These are phyloP conservation scores for Cinara cedri DNA, from an alignment of 2,888 invertebrate genomes.

Conservation along the genomic window DNA sequence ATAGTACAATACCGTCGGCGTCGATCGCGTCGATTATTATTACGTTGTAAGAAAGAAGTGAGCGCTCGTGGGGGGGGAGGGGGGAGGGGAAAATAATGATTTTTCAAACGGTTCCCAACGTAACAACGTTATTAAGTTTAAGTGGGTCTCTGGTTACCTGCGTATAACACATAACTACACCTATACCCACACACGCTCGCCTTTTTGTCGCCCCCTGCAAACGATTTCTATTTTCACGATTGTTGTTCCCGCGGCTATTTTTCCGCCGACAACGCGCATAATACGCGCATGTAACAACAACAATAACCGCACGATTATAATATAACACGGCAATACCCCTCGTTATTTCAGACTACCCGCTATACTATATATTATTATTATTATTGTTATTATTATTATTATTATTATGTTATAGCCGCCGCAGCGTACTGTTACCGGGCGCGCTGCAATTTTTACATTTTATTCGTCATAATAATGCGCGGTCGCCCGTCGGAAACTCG, in stretches of 20 bases:
- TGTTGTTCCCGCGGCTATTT: conserved; percentile 37
- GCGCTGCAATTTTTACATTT: no score
- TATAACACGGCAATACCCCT: conserved; percentile 33
- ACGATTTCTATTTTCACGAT: conserved; percentile 16
- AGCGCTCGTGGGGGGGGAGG: neutral
- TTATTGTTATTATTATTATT: no score
- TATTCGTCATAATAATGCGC: neutral
- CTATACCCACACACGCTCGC: no score
- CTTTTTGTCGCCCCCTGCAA: conserved; percentile 19
- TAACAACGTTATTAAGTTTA: neutral
- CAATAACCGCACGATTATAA: neutral
- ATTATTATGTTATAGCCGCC: no score
- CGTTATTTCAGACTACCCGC: conserved; percentile 26
- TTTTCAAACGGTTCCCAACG: conserved; percentile 48
- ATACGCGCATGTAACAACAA: conserved; percentile 15
- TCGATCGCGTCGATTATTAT: conserved; percentile 28
- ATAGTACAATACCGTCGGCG: conserved; percentile 5
- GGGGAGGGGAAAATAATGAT: neutral
- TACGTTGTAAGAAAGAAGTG: neutral
- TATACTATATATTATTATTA: neutral
- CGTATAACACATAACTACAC: no score
- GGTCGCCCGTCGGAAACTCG: neutral
- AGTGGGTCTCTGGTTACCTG: conserved; percentile 48
- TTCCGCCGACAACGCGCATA: conserved; percentile 22
- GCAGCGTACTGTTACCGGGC: neutral